Conservation (phyloP, 2,113 vertebrate species). For the Circaetus cinerascens region DNA sequence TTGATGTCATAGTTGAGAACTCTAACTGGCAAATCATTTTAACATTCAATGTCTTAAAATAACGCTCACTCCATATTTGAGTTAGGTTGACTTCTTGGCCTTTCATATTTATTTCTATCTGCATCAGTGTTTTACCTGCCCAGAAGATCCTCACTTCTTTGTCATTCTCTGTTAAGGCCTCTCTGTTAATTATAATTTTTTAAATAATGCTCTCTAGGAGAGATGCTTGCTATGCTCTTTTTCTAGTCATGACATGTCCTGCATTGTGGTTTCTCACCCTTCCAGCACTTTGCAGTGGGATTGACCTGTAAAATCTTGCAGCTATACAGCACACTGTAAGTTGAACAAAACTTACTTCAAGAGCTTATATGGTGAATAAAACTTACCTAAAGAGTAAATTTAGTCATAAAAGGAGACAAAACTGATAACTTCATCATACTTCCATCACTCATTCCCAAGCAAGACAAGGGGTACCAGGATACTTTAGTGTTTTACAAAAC, state of each 20-base stretch:
- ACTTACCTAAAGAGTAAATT: background rate
- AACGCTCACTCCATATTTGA: background rate
- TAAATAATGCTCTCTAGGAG: background rate
- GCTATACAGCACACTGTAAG: background rate
- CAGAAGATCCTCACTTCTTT: background rate
- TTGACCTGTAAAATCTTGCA: background rate
- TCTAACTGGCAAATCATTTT: background rate
- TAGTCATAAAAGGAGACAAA: background rate
- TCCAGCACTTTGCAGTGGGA: background rate
- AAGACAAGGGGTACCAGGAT: background rate
- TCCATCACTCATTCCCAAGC: background rate
- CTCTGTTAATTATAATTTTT: background rate
- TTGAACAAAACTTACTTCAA: background rate
- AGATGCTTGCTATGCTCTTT: background rate
- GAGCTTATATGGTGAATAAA: background rate
- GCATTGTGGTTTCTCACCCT: background rate
- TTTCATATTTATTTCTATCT: background rate
- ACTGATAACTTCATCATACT: background rate
- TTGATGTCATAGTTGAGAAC: background rate
- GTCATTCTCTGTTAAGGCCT: background rate
- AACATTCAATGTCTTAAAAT: background rate
- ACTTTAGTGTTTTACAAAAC: background rate
- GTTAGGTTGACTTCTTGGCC: background rate
- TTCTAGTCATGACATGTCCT: background rate
- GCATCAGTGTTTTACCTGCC: background rate